phyloP scores from a whole-genome alignment of 1,140 invertebrate genomes.

The Contarinia nasturtii region DNA sequence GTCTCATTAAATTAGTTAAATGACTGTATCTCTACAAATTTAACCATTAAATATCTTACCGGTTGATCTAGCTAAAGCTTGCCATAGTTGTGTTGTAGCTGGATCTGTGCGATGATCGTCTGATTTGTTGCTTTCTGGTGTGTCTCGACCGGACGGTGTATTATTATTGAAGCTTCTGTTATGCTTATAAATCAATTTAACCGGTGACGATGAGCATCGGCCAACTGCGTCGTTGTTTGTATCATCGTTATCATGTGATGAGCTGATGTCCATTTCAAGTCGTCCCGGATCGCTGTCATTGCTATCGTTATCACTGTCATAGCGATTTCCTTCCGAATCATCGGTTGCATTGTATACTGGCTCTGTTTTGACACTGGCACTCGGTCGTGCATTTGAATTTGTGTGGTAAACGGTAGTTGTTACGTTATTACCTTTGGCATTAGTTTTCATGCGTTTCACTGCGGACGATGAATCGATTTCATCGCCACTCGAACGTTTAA shows the following conservation, averaged over 20 bases:
- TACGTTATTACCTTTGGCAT: slow-evolving; percentile 4
- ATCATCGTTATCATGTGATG: slow-evolving; percentile 1
- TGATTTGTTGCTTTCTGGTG: slow-evolving; percentile 32
- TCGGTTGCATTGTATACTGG: background rate
- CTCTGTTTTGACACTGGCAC: background rate
- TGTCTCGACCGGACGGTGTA: slow-evolving; percentile 6
- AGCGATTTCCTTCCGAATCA: slow-evolving; percentile 2
- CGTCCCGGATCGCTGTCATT: slow-evolving; percentile 18
- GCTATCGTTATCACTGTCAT: slow-evolving; percentile 4
- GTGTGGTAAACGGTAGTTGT: background rate
- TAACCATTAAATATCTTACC: too few relatives aligned
- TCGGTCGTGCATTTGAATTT: background rate
- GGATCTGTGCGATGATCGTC: slow-evolving; percentile 31
- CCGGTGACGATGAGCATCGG: background rate
- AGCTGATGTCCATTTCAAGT: slow-evolving; percentile 8
- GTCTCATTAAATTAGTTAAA: too few relatives aligned
- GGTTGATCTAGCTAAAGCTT: slow-evolving; percentile 27
- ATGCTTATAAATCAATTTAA: background rate
- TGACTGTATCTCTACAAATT: too few relatives aligned
- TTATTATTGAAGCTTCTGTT: background rate
- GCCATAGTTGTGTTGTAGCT: slow-evolving; percentile 34
- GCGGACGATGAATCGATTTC: slow-evolving; percentile 19
- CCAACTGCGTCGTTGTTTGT: background rate
- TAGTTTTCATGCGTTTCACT: slow-evolving; percentile 11
- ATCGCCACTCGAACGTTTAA: slow-evolving; percentile 17